Base-by-base conservation (phyloP, 2,797 vertebrate genomes). In the Coracias cyanogaster region DNA sequence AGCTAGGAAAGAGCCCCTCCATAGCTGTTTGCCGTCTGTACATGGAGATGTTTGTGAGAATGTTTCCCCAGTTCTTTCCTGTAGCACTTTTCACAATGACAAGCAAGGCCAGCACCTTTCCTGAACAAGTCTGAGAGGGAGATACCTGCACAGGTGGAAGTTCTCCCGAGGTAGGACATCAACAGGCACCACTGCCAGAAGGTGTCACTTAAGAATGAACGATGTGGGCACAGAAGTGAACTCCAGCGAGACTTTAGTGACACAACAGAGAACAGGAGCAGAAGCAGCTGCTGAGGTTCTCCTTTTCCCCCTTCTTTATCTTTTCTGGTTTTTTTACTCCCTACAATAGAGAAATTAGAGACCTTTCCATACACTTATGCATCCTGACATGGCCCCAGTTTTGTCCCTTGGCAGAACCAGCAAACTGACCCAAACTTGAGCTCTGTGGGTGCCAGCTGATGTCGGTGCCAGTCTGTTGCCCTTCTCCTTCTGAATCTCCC, bases 281-380 rank as follows among this genome's bases (percentile, higher is more conserved):
- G 45, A 57, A 24, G 54, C 37, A 54, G 70, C 49, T 76, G 6
- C 18, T 19, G 24, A 57, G 18, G 7, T 55, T 64, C 37, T 10
- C 17, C 2, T 35, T 48, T 21, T 0, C 4, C 12, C 6, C 4
- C 29, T 0, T 3, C 14, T 3, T 9, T 49, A 6, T 9, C 16
- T 20, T 33, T 28, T 33, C 4, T 5, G 17, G 8, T 3, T 2
- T 8, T 9, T 13, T 3, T 4, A 3, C 3, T 6, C 25, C 7
- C 7, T 1, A 1, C 19, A 25, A 7, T 3, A 31, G 39, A 46
- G 33, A n/a, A 65, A 58, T 48, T 14, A 51, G 33, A 35, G 64
- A 43, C 49, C 46, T 49, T 45, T 52, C 65, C 45, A 21, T n/a
- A 29, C 10, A 12, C 9, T 14, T 18, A 2, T 0, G 0, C 28